Base-by-base conservation (phyloP, 1,140 invertebrate genomes). In the Ceratoteleas bidentatus region DNA sequence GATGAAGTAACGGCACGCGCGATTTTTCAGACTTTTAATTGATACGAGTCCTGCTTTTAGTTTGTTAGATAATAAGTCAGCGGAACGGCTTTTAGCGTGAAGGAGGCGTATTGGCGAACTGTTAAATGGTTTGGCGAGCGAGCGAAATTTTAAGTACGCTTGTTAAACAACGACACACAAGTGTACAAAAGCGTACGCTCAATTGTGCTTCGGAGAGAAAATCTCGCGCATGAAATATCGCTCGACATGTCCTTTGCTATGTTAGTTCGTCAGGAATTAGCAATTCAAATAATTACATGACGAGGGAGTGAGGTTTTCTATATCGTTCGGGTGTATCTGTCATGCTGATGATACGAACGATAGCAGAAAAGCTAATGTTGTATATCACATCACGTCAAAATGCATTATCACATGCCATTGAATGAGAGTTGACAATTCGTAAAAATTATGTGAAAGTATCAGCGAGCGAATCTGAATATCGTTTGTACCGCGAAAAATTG, bases 281-380 rank as follows among this genome's bases (percentile, higher is more conserved):
- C 72, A 75, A 75, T 65, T 65, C 72, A 75, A 75, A 75, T 75
- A 75, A 66, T 66, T 58, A 60, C 47, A 75, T 24, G 61, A 38
- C 13, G 62, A 47, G 43, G 61, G 66, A 66, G 45, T 56, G 68
- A 72, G 68, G 50, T 64, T 60, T 62, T 14, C 33, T 56, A 62
- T 62, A 62, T 73, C 69, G 58, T 56, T 73, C 47, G 36, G 52
- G 45, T 73, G 47, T 62, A 73, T 62, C 69, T 73, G 43, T 61
- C 58, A 73, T 62, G 61, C 56, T 47, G 58, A 69, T 58, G 54
- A 58, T 69, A 45, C 54, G 43, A 58, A 36, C 45, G 65, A 73
- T 62, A 73, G 52, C 49, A 60, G 16, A 16, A 43, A 47, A 58
- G 58, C 49, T 53, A 61, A 53, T 70, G 68, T 56, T 73, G 40